These are phyloP conservation scores for Acrocephalus scirpaceus DNA, from an alignment of 2,797 vertebrate genomes.

Conservation along the genomic window DNA sequence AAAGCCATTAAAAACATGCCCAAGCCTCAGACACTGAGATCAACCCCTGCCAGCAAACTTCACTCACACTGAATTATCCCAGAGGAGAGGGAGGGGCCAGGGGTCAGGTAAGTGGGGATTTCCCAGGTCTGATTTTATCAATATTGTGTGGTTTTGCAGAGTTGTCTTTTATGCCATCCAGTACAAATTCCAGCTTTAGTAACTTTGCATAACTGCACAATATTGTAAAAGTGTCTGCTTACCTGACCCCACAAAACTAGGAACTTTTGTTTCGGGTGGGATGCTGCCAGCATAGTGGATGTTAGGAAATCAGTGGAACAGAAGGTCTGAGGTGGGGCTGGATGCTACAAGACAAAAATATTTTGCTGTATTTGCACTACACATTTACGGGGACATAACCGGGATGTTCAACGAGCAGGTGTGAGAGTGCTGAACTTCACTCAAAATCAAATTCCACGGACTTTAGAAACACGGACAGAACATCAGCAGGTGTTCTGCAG, in stretches of 20 bases:
- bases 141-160: conserved; percentile 49
- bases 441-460: too few species aligned
- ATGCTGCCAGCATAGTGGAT: not conserved
- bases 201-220: conserved; percentile 36
- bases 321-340: not conserved
- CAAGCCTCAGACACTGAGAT: not conserved
- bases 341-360: conserved; percentile 5
- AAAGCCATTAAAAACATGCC: not conserved
- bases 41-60: not conserved
- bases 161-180: not conserved
- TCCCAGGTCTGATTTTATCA: not conserved
- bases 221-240: conserved; percentile 14
- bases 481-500: accelerated
- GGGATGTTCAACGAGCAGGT: not conserved
- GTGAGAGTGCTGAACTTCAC: accelerated
- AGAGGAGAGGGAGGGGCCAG: not conserved
- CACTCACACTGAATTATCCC: not conserved
- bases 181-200: not conserved
- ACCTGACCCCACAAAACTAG: conserved; percentile 28
- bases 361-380: not conserved
- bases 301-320: not conserved
- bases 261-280: conserved; percentile 4
- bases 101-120: not conserved
- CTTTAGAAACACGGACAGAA: accelerated
- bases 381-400: accelerated